Conservation (phyloP, 2,888 invertebrate genomes). For the Pristionchus japonicus region DNA sequence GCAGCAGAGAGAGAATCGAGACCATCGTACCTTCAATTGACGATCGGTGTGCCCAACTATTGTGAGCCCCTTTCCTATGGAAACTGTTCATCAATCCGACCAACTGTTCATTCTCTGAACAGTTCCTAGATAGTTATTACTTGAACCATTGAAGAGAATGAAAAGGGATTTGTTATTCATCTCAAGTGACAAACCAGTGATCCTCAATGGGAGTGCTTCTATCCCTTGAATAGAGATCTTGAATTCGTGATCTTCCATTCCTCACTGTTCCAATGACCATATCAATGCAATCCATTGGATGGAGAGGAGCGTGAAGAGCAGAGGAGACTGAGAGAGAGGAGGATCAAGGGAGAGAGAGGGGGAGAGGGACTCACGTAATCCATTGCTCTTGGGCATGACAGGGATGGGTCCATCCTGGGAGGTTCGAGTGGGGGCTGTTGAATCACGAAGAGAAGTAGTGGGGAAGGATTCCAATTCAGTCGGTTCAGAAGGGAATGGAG, state of each 20-base stretch:
- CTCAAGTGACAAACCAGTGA: slow-evolving; percentile 54
- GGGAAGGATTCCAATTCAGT: slow-evolving; percentile 31
- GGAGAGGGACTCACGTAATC: slow-evolving; percentile 55
- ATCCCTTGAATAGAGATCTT: slow-evolving; percentile 72
- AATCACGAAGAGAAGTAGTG: background rate
- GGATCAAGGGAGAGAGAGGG: background rate
- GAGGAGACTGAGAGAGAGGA: slow-evolving; percentile 54
- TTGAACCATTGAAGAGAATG: background rate
- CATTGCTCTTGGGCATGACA: slow-evolving; percentile 64
- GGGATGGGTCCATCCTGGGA: slow-evolving; percentile 57
- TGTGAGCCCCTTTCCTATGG: too few relatives aligned
- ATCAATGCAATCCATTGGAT: slow-evolving; percentile 73
- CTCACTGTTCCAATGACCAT: slow-evolving; percentile 66
- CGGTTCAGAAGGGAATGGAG: background rate
- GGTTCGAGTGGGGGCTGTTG: slow-evolving; percentile 49
- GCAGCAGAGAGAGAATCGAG: slow-evolving; percentile 71
- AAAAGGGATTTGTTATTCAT: background rate
- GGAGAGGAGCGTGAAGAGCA: slow-evolving; percentile 67
- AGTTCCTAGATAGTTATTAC: too few relatives aligned
- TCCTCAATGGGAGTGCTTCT: slow-evolving; percentile 71
- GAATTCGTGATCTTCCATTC: slow-evolving; percentile 63
- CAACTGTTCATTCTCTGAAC: slow-evolving; percentile 37
- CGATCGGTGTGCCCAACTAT: too few relatives aligned
- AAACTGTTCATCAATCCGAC: too few relatives aligned
- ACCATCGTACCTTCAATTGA: slow-evolving; percentile 70